Evolutionary conservation across 1,140 invertebrate genomes (phyloP), one percentile per base, ranked within the genome.

Genomic region (Calephelis virginiensis): DNA sequence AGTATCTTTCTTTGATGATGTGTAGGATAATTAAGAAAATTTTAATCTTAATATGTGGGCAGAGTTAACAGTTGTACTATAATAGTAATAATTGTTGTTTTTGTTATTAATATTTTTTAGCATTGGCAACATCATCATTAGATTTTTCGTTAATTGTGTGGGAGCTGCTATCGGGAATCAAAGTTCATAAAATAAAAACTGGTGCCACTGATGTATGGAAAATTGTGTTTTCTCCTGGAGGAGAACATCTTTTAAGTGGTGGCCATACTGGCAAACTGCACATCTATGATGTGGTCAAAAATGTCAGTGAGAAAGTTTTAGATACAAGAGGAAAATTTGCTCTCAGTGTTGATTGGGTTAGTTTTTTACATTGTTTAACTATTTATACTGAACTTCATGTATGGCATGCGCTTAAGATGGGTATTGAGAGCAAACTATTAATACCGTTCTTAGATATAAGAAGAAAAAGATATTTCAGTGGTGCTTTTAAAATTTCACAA

Each of bases 321-420:
- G 98, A 99, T 84, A 98, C 97, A 0, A 96, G 97, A 92, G 97
- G 97, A 75, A 98, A 98, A 93, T 99, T 99, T 88, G 97, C 95
- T n/a, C 90, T 98, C 5, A 98, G 97, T 90, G 95, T 99, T 80
- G 97, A 97, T 13, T 99, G 98, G 94, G 97, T 98, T 92, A 94
- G 95, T 94, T 71, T 53, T n/a, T 50, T 50, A 12, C 14, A 13
- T 46, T 65, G 64, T 7, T 28, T n/a, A n/a, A n/a, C n/a, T n/a
- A n/a, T 28, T 28, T 28, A 28, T 28, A 28, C 28, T 28, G 5
- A 28, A 28, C 28, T 28, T 28, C 28, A 28, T 28, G 28, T 28
- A 28, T 28, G 28, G 5, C 28, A 28, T 2, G 28, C 28, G 2
- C 28, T 28, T 28, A 28, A 28, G 28, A 28, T 28, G 5, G 28